A percentile compares a stretch with the other conserved stretches of the same genome.
Conservation (phyloP, 1,140 invertebrate genomes). For the Ptiloglossa arizonensis region DNA sequence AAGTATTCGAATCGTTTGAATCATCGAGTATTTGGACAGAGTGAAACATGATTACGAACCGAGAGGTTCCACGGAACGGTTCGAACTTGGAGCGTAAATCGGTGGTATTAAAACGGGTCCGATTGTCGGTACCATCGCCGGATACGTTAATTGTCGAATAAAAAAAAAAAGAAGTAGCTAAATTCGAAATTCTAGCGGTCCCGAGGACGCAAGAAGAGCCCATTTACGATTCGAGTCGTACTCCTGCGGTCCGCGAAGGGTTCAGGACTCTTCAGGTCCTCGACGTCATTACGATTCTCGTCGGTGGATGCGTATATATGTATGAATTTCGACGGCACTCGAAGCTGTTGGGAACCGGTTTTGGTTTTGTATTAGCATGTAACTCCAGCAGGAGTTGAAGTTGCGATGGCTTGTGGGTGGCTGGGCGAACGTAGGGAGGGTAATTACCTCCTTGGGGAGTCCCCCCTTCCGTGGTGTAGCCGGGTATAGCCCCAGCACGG, state of each 20-base stretch:
- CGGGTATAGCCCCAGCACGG: constrained; percentile 72
- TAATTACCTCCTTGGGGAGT: constrained; percentile 80
- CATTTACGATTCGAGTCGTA: neutral
- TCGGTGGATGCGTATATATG: neutral
- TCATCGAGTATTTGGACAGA: no score
- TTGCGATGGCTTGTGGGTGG: constrained; percentile 77
- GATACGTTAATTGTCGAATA: no score
- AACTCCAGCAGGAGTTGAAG: constrained; percentile 79
- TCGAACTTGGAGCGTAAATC: no score
- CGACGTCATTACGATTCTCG: constrained; percentile 34
- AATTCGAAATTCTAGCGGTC: no score
- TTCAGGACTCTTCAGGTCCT: constrained; percentile 7
- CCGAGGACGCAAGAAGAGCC: neutral
- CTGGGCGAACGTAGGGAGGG: constrained; percentile 70
- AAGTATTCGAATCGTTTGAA: no score
- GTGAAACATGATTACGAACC: no score
- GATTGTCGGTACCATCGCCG: no score
- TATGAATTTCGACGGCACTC: constrained; percentile 64
- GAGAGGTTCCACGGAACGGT: no score
- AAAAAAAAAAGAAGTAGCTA: no score
- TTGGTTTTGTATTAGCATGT: constrained; percentile 80
- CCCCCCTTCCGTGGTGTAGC: constrained; percentile 67
- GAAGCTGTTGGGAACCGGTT: constrained; percentile 75
- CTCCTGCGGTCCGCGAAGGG: neutral
- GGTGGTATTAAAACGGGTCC: no score